Evolutionary conservation across 1,140 invertebrate genomes (phyloP).

Genomic region (Drosophila persimilis): DNA sequence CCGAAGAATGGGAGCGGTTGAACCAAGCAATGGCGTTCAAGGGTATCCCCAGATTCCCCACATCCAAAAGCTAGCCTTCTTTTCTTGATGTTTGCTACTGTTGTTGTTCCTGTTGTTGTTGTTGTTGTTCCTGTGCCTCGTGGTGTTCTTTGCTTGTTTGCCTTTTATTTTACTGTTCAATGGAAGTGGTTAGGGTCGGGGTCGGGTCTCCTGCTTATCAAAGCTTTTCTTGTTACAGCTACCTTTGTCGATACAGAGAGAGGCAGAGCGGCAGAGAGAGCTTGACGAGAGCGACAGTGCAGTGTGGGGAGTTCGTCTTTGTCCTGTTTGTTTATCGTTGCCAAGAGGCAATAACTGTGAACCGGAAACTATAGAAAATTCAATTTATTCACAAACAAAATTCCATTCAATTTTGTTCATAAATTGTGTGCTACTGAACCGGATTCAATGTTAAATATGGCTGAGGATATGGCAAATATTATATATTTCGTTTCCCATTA

Average conservation of each 20-base stretch:
- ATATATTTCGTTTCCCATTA: neutral
- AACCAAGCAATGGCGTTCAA: too few species aligned
- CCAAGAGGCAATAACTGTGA: slow-evolving; percentile 49
- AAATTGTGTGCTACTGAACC: slow-evolving; percentile 2
- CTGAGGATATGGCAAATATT: too few species aligned
- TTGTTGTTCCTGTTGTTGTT: slow-evolving; percentile 12
- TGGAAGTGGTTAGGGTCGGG: slow-evolving; percentile 23
- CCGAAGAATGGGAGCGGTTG: too few species aligned
- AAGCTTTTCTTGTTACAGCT: slow-evolving; percentile 58
- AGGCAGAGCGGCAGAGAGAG: too few species aligned
- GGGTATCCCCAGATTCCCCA: too few species aligned
- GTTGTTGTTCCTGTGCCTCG: slow-evolving; percentile 7
- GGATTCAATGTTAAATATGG: neutral
- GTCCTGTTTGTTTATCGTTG: slow-evolving; percentile 37
- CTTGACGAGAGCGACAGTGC: too few species aligned
- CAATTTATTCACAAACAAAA: slow-evolving; percentile 45
- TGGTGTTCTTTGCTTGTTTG: neutral
- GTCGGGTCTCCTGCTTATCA: slow-evolving; percentile 49
- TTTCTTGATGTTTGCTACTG: neutral
- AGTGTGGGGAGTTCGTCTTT: slow-evolving; percentile 4
- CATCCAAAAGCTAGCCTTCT: neutral
- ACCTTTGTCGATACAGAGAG: neutral
- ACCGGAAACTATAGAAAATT: slow-evolving; percentile 52
- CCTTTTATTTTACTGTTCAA: slow-evolving; percentile 29
- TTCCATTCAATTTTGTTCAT: slow-evolving; percentile 26